Percentiles rank a stretch among this genome's conserved stretches.
phyloP scores from a whole-genome alignment of 2,113 vertebrate species.

The Chloropsis hardwickii region DNA sequence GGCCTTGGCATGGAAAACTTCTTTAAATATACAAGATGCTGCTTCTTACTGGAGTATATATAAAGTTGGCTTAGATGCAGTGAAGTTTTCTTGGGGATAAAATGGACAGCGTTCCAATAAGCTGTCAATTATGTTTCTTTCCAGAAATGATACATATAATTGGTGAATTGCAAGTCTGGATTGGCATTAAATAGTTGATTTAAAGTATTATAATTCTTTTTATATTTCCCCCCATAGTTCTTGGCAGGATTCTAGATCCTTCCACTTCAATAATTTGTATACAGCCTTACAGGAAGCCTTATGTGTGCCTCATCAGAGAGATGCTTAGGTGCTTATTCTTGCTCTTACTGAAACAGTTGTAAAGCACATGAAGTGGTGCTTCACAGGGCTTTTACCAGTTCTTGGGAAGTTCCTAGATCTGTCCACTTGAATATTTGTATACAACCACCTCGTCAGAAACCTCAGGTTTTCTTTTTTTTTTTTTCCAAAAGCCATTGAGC shows the following conservation, averaged over 20 bases:
- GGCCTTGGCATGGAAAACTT: background rate
- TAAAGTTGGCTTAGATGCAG: background rate
- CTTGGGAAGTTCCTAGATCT: background rate
- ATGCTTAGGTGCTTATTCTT: background rate
- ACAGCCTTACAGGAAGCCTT: background rate
- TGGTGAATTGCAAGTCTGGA: background rate
- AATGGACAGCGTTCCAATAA: background rate
- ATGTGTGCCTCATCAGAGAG: background rate
- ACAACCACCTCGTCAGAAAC: background rate
- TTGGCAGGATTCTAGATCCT: background rate
- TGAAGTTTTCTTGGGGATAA: background rate
- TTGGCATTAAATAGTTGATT: background rate
- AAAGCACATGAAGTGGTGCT: background rate
- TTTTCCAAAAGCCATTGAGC: background rate
- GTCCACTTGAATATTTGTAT: background rate
- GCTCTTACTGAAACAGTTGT: background rate
- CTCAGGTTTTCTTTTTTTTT: background rate
- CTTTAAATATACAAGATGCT: constrained; percentile 13
- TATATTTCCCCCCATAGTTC: background rate
- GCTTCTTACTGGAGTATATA: background rate
- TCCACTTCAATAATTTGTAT: background rate
- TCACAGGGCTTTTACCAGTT: background rate
- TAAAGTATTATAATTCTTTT: background rate
- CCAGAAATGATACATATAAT: background rate
- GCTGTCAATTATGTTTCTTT: background rate